Base-by-base conservation (phyloP, 64 coral and sea anemone genomes). In the Porites australiensis region DNA sequence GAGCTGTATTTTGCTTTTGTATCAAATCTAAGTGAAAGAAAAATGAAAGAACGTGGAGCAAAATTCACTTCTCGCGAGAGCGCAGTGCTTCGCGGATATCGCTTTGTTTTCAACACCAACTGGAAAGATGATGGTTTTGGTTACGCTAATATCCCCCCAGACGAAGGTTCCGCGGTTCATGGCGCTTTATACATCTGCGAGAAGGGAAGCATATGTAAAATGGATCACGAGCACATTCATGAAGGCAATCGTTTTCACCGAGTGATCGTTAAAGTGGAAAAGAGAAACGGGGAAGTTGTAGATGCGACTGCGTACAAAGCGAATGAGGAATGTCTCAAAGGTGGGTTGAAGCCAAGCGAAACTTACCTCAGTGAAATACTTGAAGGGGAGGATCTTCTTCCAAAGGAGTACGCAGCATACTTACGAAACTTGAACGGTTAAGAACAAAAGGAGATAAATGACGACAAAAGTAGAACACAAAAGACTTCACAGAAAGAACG, bases 1-100 rank as follows among this genome's bases (percentile, higher is more conserved):
- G 83, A 93, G 65, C 67, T 88, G 2, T 93, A 93, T 46, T 93
- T 93, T 9, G 92, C 73, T 8, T 93, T 88, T 14, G 92, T 50
- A 0, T 93, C 85, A 50, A 93, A 81, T 15, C 74, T 93, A 49
- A 93, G 92, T 72, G 67, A 86, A 16, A 93, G 85, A 50, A 86
- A 86, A 80, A 93, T 88, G 91, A 72, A 59, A 49, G 92, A 88
- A 74, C 73, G 84, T 15, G 91, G 85, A 6, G 85, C 91, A 13
- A 54, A 77, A 3, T 93, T 82, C 13, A 5, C 51, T 2, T 69
- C 64, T 6, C 91, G 84, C 58, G 91, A 93, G 68, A 44, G 83
- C 0, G 91, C 91, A 21, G 48, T 69, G 7, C 78, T 93, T 44
- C 60, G 64, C 9, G 85, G 75, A 8, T 88, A 88, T 74, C 75